phyloP scores from a whole-genome alignment of 2,888 invertebrate genomes.

The Cyclophora punctaria region DNA sequence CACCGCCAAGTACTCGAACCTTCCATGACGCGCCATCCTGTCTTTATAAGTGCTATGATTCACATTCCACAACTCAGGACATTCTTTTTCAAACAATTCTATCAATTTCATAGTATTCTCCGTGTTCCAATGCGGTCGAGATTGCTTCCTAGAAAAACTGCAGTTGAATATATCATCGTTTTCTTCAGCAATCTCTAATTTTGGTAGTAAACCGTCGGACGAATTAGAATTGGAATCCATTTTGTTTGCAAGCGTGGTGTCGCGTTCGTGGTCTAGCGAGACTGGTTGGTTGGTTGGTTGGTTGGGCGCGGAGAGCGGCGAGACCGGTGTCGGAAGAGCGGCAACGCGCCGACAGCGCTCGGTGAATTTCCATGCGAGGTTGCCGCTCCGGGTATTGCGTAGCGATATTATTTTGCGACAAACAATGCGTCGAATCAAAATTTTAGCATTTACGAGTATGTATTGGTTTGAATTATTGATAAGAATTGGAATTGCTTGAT shows the following conservation, averaged over 20 bases:
- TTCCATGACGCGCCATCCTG: conserved; percentile 37
- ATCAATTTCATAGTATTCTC: conserved; percentile 56
- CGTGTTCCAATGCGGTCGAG: conserved; percentile 43
- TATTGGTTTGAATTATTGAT: too few species aligned
- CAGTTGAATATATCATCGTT: background rate
- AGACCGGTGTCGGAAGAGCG: conserved; percentile 54
- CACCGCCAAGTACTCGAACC: conserved; percentile 48
- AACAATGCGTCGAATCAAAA: background rate
- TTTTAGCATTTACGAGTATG: conserved; percentile 1
- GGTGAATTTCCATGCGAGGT: conserved; percentile 27
- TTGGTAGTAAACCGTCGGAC: conserved; percentile 44
- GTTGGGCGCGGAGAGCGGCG: conserved; percentile 45
- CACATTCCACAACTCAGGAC: conserved; percentile 56
- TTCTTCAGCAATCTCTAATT: conserved; percentile 49
- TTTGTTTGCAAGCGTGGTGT: conserved; percentile 18
- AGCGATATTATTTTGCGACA: background rate
- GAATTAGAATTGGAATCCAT: conserved; percentile 60
- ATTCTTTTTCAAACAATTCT: conserved; percentile 48
- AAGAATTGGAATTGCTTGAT: too few species aligned
- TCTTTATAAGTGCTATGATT: conserved; percentile 50
- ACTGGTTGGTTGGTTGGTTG: conserved; percentile 58
- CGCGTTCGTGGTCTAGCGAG: conserved; percentile 61
- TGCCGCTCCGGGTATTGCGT: conserved; percentile 3
- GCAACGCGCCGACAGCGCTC: conserved; percentile 42
- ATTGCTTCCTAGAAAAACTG: conserved; percentile 25